Evolutionary conservation across 1,140 invertebrate genomes (phyloP).

Genomic region (Drosophila sproati): DNA sequence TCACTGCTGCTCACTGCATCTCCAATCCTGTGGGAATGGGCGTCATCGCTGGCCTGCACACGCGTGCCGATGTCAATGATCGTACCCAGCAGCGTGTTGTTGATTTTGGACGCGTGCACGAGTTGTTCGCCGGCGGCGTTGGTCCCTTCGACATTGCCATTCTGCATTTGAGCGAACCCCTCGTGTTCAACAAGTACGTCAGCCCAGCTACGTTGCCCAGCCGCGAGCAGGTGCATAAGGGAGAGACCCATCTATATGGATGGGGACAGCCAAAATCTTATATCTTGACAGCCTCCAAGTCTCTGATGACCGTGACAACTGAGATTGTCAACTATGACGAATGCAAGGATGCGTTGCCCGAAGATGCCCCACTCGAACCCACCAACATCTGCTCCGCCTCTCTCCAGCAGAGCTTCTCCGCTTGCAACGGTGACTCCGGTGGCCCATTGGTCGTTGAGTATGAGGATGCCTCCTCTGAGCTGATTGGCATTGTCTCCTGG

Average conservation of each 20-base stretch:
- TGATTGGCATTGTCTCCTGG: conserved; percentile 91
- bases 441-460: conserved; percentile 86
- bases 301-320: conserved; percentile 82
- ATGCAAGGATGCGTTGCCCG: conserved; percentile 58
- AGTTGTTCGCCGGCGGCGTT: conserved; percentile 86
- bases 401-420: conserved; percentile 86
- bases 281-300: conserved; percentile 56
- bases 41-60: conserved; percentile 74
- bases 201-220: conserved; percentile 85
- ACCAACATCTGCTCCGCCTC: conserved; percentile 88
- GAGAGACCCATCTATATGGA: conserved; percentile 84
- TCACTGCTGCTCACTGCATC: conserved; percentile 81
- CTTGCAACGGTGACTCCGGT: conserved; percentile 89
- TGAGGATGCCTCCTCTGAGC: conserved; percentile 55
- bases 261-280: conserved; percentile 85
- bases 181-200: conserved; percentile 86
- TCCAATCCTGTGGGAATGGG: conserved; percentile 53
- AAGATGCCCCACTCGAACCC: conserved; percentile 68
- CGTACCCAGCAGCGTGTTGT: conserved; percentile 85
- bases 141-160: conserved; percentile 88
- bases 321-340: conserved; percentile 74
- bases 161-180: conserved; percentile 85
- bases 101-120: conserved; percentile 84
- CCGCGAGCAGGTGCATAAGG: conserved; percentile 77
- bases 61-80: conserved; percentile 72